These are phyloP conservation scores for Tetrapedia diversipes DNA, from an alignment of 2,888 invertebrate genomes.

Conservation along the genomic window DNA sequence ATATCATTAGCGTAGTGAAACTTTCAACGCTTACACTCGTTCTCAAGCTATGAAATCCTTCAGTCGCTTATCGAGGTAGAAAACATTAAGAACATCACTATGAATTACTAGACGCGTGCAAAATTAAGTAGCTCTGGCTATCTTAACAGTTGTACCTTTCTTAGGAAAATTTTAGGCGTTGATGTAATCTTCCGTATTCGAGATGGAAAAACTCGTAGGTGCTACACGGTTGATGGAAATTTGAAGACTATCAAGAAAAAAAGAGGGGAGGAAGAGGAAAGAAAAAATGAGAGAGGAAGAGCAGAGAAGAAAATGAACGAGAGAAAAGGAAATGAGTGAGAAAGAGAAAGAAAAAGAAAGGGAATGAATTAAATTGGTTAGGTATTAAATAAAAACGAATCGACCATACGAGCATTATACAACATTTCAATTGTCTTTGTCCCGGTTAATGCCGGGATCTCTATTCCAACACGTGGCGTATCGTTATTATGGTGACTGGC, in stretches of 20 bases:
- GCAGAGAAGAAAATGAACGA: not conserved
- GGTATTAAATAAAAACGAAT: slow-evolving; percentile 56
- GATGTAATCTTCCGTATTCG: too few species aligned
- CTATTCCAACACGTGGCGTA: slow-evolving; percentile 48
- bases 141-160: too few species aligned
- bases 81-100: too few species aligned
- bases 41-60: not conserved
- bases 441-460: slow-evolving; percentile 54
- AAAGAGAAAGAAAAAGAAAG: slow-evolving; percentile 22
- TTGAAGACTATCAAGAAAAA: too few species aligned
- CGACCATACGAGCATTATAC: slow-evolving; percentile 46
- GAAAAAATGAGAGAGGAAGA: slow-evolving; percentile 28
- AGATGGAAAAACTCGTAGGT: too few species aligned
- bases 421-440: slow-evolving; percentile 60
- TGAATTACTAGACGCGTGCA: too few species aligned
- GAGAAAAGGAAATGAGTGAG: slow-evolving; percentile 18
- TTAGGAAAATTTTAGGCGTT: too few species aligned
- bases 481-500: slow-evolving; percentile 51
- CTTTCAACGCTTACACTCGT: not conserved
- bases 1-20: slow-evolving; percentile 8
- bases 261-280: too few species aligned
- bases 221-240: too few species aligned
- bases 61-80: not conserved
- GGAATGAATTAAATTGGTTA: slow-evolving; percentile 28
- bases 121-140: too few species aligned